These are phyloP conservation scores for Triplophysa dalaica DNA, from an alignment of 2,113 vertebrate species.

Conservation along the genomic window DNA sequence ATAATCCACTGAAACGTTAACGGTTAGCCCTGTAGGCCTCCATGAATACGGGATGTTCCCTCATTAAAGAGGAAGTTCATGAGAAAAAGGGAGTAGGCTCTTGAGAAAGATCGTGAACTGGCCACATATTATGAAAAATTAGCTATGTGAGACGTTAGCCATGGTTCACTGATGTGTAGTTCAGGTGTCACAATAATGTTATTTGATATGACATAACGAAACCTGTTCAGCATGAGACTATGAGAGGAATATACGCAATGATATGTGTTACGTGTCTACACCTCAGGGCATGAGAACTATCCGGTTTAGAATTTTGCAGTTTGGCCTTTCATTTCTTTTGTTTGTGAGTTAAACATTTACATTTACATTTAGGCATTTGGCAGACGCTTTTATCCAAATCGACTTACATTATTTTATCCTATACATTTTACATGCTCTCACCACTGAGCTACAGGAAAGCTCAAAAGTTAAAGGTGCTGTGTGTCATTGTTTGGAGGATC, in stretches of 20 bases:
- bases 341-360: too few species aligned
- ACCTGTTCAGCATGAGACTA: not conserved
- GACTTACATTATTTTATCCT: too few species aligned
- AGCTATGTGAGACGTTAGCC: not conserved
- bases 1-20: slow-evolving; percentile 18
- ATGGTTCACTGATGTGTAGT: not conserved
- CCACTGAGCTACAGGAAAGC: too few species aligned
- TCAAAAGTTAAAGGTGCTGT: not conserved
- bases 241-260: not conserved
- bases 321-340: slow-evolving; percentile 1
- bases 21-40: not conserved
- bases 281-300: not conserved
- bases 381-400: too few species aligned
- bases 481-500: too few species aligned
- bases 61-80: not conserved
- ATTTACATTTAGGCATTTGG: too few species aligned
- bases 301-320: not conserved
- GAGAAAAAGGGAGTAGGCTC: too few species aligned
- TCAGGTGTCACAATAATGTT: not conserved
- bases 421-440: too few species aligned
- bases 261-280: not conserved
- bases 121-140: not conserved
- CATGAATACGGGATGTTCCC: not conserved
- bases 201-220: not conserved
- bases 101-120: too few species aligned